Base-by-base conservation (phyloP, 1,140 invertebrate genomes). In the Lepidostoma basale region DNA sequence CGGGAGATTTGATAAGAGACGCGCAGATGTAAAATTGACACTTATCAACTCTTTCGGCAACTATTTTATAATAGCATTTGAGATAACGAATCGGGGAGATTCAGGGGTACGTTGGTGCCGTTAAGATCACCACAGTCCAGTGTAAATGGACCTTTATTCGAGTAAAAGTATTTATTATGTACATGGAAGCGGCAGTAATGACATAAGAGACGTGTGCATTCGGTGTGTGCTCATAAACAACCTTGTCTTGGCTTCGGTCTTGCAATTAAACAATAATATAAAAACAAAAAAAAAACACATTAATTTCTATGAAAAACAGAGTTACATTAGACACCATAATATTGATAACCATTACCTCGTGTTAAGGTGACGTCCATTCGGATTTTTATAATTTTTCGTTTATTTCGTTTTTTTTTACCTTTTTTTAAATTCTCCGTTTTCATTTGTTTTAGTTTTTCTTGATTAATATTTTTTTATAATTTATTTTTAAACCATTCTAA, bases 241-340 rank as follows among this genome's bases (percentile, higher is more conserved):
- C 52, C 73, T 74, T 74, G 58, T 74, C 68, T 74, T 72, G 64
- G 67, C 67, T 72, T 72, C 52, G 60, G 67, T 74, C 67, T 74
- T 72, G 67, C 68, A 69, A 59, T 40, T 54, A 72, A 63, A 52
- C 22, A 52, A 62, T 36, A 67, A 25, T 62, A 58, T 54, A 65
- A 65, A 65, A 64, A 68, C 62, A 18, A 69, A 64, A 74, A 70
- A 70, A 49, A 65, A 74, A 73, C 39, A 68, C 67, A 72, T 69
- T 67, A 54, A 72, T 72, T 68, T 68, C 70, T 72, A 72, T 68
- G 26, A 65, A 67, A 69, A 72, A 72, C 70, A 72, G 70, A 68
- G 66, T 72, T 72, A 72, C 70, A 72, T 62, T 68, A 72, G 60
- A 72, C 70, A 72, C 62, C 70, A 68, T 72, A 72, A 72, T 58